Conservation (phyloP, 2,888 invertebrate genomes). For the Marronus borbonicus region DNA sequence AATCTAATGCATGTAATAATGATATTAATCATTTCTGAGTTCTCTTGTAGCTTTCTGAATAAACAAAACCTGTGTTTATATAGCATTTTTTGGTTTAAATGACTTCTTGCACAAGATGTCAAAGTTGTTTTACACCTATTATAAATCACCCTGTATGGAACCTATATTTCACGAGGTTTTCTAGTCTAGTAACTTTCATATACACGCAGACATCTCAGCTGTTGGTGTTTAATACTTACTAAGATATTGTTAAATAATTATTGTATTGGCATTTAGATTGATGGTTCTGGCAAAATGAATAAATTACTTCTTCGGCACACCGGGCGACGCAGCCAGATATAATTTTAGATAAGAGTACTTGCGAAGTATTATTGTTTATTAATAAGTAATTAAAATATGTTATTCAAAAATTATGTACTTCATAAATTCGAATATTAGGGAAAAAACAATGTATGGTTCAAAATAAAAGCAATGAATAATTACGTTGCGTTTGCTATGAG, state of each 20-base stretch:
- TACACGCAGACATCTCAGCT: not conserved
- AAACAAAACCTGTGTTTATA: too few species aligned
- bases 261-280: slow-evolving; percentile 14
- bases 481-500: too few species aligned
- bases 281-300: not conserved
- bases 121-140: too few species aligned
- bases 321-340: not conserved
- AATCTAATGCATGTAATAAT: too few species aligned
- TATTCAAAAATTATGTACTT: not conserved
- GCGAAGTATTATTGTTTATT: not conserved
- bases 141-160: too few species aligned
- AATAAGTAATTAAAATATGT: not conserved
- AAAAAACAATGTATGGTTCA: not conserved
- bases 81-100: too few species aligned
- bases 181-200: too few species aligned
- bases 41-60: too few species aligned
- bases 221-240: not conserved
- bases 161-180: too few species aligned
- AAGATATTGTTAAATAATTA: not conserved
- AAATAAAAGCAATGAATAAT: not conserved
- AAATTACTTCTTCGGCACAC: not conserved
- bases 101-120: too few species aligned
- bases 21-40: too few species aligned
- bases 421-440: not conserved
- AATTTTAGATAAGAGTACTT: slow-evolving; percentile 9